Evolutionary conservation across 2,797 vertebrate species (phyloP).

Genomic region (Mycteria americana): DNA sequence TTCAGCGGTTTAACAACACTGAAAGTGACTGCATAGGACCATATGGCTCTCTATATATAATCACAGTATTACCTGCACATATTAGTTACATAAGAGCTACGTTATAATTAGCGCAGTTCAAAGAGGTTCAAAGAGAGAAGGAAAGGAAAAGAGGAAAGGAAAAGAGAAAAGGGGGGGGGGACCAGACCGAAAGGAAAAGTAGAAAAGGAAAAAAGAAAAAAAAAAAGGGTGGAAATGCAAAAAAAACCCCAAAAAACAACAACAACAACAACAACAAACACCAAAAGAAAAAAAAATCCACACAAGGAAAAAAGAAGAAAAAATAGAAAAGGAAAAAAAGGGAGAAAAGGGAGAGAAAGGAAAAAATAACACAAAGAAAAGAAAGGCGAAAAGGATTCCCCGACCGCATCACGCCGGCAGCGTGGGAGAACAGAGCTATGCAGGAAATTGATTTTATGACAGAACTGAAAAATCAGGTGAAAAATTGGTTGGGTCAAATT

Average conservation of each 20-base stretch:
- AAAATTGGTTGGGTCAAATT: constrained; percentile 52
- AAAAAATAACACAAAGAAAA: not conserved
- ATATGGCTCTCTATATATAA: constrained; percentile 75
- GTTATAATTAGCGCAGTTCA: constrained; percentile 57
- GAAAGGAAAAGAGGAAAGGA: no score
- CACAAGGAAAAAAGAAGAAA: no score
- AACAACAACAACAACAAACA: no score
- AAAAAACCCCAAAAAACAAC: rapidly evolving
- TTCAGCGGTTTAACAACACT: constrained; percentile 64
- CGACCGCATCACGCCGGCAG: not conserved
- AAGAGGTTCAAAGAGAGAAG: constrained; percentile 15
- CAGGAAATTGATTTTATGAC: constrained; percentile 60
- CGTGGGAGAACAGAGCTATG: constrained; percentile 6
- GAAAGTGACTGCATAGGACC: constrained; percentile 58
- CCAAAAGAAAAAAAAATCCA: rapidly evolving
- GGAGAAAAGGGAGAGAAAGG: not conserved
- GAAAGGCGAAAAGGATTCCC: not conserved
- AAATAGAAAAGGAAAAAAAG: not conserved
- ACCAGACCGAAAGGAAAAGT: no score
- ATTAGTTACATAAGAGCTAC: constrained; percentile 75
- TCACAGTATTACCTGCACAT: constrained; percentile 76
- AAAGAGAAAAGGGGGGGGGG: not conserved
- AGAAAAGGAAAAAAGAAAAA: no score
- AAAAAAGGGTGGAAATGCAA: not conserved
- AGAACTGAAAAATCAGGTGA: constrained; percentile 61